phyloP scores from a whole-genome alignment of 2,113 vertebrate species.

The Coryphaenoides rupestris region DNA sequence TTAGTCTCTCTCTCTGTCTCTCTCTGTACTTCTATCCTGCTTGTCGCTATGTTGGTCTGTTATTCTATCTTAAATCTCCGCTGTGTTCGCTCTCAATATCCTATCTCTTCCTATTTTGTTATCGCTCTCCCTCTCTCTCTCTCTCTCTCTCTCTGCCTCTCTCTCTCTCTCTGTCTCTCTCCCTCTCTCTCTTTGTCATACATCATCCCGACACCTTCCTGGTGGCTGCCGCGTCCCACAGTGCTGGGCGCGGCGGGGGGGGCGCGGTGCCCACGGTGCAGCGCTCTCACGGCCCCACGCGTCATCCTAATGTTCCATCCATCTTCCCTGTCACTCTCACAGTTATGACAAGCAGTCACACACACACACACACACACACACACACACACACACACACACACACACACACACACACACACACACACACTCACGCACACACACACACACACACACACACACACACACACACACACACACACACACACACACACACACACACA shows the following conservation, averaged over 20 bases:
- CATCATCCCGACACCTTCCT: constrained; percentile 46
- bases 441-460: background rate
- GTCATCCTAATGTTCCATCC: constrained; percentile 66
- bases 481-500: background rate
- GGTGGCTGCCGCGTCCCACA: constrained; percentile 48
- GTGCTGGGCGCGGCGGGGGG: constrained; percentile 49
- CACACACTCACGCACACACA: background rate
- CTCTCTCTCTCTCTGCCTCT: no score
- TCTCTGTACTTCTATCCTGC: no score
- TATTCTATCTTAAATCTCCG: no score
- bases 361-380: background rate
- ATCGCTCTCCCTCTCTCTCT: no score
- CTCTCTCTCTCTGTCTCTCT: no score
- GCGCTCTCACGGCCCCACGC: constrained; percentile 51
- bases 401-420: background rate
- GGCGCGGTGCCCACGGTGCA: constrained; percentile 39
- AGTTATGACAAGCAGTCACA: background rate
- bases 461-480: constrained; percentile 4
- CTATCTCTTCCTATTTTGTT: background rate
- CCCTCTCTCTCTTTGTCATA: constrained; percentile 31
- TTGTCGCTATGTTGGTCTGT: no score
- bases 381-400: background rate
- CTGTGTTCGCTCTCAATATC: no score
- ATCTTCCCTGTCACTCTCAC: constrained; percentile 45
- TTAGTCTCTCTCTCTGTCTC: no score